Percentiles rank a stretch among this genome's conserved stretches.
Conservation (phyloP, 2,888 invertebrate species). For the Coelinius sp. region DNA sequence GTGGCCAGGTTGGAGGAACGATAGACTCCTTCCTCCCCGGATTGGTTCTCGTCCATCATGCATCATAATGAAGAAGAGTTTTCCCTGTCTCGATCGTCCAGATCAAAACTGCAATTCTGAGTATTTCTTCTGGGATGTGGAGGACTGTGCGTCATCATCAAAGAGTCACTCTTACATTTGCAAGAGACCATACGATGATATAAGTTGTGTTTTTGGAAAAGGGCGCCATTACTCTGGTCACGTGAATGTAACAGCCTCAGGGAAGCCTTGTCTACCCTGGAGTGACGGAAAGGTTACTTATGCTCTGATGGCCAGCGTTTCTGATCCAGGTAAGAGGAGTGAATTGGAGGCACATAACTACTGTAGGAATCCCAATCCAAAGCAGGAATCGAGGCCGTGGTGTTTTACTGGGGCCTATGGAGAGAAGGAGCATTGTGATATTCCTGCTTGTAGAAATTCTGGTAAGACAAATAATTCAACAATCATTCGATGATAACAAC, state of each 20-base stretch:
- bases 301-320: constrained; percentile 54
- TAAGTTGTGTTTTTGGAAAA: constrained; percentile 73
- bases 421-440: constrained; percentile 73
- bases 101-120: constrained; percentile 66
- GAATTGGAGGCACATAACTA: constrained; percentile 71
- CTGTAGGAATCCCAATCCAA: constrained; percentile 73
- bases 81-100: constrained; percentile 65
- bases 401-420: constrained; percentile 70
- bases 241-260: constrained; percentile 70
- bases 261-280: constrained; percentile 71
- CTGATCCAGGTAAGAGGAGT: constrained; percentile 54
- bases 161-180: constrained; percentile 72
- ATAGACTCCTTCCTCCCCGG: constrained; percentile 52
- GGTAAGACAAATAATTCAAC: too few relatives aligned
- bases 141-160: constrained; percentile 69
- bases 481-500: too few relatives aligned
- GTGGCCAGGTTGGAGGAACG: constrained; percentile 71
- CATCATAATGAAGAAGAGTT: constrained; percentile 67
- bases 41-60: constrained; percentile 64
- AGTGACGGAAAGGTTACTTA: constrained; percentile 58
- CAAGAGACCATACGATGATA: constrained; percentile 71
- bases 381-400: constrained; percentile 71
- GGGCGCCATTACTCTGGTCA: constrained; percentile 72
- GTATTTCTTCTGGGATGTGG: constrained; percentile 72
- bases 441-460: constrained; percentile 70